These are phyloP conservation scores for Cyclina sinensis DNA, from an alignment of 1,140 invertebrate species.

Conservation along the genomic window DNA sequence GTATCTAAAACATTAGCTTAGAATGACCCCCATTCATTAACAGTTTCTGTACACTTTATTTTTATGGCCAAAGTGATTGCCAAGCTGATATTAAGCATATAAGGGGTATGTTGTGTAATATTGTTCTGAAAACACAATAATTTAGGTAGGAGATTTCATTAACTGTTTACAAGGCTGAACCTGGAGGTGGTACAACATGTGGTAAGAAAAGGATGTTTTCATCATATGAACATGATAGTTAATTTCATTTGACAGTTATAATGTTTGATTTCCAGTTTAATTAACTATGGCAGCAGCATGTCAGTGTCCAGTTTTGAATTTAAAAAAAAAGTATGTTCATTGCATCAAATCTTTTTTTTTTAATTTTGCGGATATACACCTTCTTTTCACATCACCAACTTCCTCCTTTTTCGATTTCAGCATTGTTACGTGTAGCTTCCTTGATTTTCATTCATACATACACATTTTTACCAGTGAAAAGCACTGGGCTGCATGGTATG, in stretches of 20 bases:
- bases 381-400: background rate
- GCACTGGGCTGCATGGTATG: too few species aligned
- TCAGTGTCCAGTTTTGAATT: too few species aligned
- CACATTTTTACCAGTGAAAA: too few species aligned
- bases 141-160: too few species aligned
- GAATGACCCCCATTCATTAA: background rate
- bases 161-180: too few species aligned
- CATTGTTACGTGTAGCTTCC: too few species aligned
- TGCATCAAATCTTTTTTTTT: background rate
- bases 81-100: conserved; percentile 11
- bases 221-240: background rate
- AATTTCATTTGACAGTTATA: too few species aligned
- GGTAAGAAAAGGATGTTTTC: background rate
- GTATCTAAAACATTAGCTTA: conserved; percentile 18
- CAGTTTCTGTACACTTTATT: background rate
- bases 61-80: background rate
- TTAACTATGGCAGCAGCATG: too few species aligned
- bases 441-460: too few species aligned
- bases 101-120: too few species aligned
- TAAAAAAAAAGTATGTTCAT: background rate
- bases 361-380: background rate
- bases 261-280: too few species aligned
- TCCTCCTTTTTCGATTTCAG: background rate
- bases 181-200: background rate
- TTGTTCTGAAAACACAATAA: too few species aligned